A percentile compares a stretch with the other conserved stretches of the same genome.
Conservation (phyloP, 1,140 invertebrate genomes). For the Drosophila biarmipes region DNA sequence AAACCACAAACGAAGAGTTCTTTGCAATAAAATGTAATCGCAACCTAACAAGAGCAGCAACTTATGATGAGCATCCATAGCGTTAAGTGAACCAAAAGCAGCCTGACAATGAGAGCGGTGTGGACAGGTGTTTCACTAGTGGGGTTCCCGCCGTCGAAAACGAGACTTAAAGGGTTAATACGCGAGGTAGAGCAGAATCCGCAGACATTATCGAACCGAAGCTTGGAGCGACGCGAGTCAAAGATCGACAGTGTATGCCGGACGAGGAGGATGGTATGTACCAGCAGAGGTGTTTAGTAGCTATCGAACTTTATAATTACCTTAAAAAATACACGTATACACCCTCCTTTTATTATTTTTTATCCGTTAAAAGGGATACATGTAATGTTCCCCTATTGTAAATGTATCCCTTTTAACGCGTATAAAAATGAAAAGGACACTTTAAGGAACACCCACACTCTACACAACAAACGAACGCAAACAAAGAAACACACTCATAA, state of each 20-base stretch:
- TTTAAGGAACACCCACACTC: conserved; percentile 19
- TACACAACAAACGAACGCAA: conserved; percentile 26
- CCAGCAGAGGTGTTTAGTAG: conserved; percentile 44
- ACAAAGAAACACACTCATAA: conserved; percentile 54
- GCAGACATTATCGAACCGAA: conserved; percentile 59
- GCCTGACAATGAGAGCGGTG: conserved; percentile 48
- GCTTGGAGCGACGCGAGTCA: conserved; percentile 11
- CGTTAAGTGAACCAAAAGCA: conserved; percentile 51
- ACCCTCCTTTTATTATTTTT: neutral
- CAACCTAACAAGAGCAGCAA: conserved; percentile 41
- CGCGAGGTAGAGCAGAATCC: conserved; percentile 21
- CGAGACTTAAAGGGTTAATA: conserved; percentile 66
- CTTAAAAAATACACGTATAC: conserved; percentile 34
- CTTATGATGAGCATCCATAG: conserved; percentile 54
- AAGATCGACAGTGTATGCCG: neutral
- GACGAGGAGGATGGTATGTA: conserved; percentile 15
- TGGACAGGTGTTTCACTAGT: conserved; percentile 46
- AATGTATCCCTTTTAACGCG: neutral
- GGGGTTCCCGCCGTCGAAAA: conserved; percentile 49
- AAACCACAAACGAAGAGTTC: conserved; percentile 33
- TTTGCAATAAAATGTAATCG: conserved; percentile 54
- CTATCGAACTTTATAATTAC: conserved; percentile 51
- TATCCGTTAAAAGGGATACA: neutral
- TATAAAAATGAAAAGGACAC: conserved; percentile 3
- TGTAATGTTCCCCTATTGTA: neutral